phyloP scores from a whole-genome alignment of 2,888 invertebrate genomes.

The Tinea pellionella region DNA sequence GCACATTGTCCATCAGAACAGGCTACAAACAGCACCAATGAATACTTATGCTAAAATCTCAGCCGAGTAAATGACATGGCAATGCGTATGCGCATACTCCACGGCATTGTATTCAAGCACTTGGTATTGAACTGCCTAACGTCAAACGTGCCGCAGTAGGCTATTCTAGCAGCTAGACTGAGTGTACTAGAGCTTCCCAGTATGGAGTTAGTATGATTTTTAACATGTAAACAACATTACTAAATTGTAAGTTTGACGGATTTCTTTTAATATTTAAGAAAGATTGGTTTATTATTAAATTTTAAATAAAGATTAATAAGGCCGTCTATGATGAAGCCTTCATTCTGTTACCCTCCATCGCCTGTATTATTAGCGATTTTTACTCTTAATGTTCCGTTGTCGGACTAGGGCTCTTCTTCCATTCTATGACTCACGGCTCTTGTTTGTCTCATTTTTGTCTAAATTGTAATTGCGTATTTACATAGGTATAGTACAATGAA shows the following conservation, averaged over 20 bases:
- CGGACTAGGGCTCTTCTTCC: no score
- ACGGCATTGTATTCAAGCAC: background rate
- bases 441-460: no score
- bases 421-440: no score
- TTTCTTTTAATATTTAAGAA: no score
- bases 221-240: background rate
- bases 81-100: constrained; percentile 29
- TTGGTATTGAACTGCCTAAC: background rate
- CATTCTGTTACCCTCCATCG: no score
- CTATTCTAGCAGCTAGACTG: background rate
- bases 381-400: no score
- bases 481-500: no score
- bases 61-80: constrained; percentile 51
- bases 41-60: constrained; percentile 46
- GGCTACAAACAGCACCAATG: constrained; percentile 22
- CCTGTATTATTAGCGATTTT: no score
- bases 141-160: background rate
- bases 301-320: no score
- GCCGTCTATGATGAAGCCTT: no score
- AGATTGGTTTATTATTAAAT: no score
- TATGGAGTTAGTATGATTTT: background rate
- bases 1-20: constrained; percentile 13
- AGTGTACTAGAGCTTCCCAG: background rate
- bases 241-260: background rate
- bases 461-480: no score